Percentiles rank a stretch among this genome's conserved stretches.
phyloP scores from a whole-genome alignment of 1,140 invertebrate species.

The Cotesia chilonis region DNA sequence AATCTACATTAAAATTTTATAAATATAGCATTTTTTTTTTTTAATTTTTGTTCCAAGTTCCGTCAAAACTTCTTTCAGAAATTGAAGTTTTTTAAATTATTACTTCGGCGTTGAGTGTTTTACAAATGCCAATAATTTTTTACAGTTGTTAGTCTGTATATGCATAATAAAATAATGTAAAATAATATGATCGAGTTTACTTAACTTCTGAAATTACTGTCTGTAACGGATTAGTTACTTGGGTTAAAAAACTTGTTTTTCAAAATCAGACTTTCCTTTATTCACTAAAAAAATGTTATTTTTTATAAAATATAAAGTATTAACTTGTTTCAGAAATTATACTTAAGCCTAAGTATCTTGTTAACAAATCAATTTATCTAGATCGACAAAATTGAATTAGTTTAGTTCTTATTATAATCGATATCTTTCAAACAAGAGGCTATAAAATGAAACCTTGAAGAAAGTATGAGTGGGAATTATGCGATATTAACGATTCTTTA shows the following conservation, averaged over 20 bases:
- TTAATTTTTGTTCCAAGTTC: no score
- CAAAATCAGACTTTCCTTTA: slow-evolving; percentile 13
- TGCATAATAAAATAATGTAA: not conserved
- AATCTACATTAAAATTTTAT: not conserved
- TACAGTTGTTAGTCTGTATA: no score
- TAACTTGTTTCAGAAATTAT: no score
- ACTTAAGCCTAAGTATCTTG: no score
- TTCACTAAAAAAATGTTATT: not conserved
- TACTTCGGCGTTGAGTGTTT: no score
- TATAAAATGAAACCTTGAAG: not conserved
- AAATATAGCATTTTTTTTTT: not conserved
- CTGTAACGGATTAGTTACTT: slow-evolving; percentile 19
- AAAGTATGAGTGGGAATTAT: slow-evolving; percentile 11
- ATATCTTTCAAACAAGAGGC: not conserved
- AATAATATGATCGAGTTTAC: not conserved
- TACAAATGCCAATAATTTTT: no score
- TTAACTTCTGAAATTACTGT: slow-evolving; percentile 4
- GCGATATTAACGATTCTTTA: slow-evolving; percentile 19
- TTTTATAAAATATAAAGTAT: not conserved
- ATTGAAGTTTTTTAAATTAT: no score
- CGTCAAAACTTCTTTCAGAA: no score
- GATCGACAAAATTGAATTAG: not conserved
- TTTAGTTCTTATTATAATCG: not conserved
- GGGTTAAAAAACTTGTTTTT: slow-evolving; percentile 10
- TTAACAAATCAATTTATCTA: no score